Evolutionary conservation across 2,113 vertebrate genomes (phyloP).

Genomic region (Polypterus bichir): DNA sequence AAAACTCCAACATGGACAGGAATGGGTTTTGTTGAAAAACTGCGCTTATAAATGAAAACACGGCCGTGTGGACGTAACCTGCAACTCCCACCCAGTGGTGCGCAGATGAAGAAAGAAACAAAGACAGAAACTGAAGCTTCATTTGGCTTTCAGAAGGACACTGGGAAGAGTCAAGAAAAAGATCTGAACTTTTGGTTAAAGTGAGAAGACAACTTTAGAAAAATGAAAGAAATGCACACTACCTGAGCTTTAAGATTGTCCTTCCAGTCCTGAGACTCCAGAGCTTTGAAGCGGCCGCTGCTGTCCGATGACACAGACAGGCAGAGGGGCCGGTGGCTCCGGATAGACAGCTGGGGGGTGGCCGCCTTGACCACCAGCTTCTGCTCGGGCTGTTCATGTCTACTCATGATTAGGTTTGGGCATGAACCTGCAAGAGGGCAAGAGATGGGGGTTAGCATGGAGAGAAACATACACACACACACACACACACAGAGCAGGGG

Average conservation of each 20-base stretch:
- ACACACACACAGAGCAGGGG: too few species aligned
- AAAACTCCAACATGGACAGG: too few species aligned
- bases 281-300: constrained; percentile 41
- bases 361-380: constrained; percentile 35
- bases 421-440: constrained; percentile 41
- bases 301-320: constrained; percentile 48
- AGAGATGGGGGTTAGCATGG: not conserved
- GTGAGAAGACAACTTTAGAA: too few species aligned
- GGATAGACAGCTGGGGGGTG: constrained; percentile 31
- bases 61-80: too few species aligned
- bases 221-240: not conserved
- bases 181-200: too few species aligned
- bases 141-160: too few species aligned
- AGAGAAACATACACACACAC: not conserved
- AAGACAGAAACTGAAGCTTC: too few species aligned
- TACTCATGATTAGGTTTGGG: constrained; percentile 53
- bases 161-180: too few species aligned
- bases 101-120: too few species aligned
- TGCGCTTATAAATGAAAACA: too few species aligned
- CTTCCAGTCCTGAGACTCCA: constrained; percentile 49
- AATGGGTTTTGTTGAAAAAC: too few species aligned
- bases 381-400: constrained; percentile 33
- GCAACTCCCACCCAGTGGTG: too few species aligned
- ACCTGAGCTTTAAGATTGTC: constrained; percentile 59
- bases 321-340: constrained; percentile 41